Conservation (phyloP, 2,888 invertebrate genomes). For the Cactoblastis cactorum region DNA sequence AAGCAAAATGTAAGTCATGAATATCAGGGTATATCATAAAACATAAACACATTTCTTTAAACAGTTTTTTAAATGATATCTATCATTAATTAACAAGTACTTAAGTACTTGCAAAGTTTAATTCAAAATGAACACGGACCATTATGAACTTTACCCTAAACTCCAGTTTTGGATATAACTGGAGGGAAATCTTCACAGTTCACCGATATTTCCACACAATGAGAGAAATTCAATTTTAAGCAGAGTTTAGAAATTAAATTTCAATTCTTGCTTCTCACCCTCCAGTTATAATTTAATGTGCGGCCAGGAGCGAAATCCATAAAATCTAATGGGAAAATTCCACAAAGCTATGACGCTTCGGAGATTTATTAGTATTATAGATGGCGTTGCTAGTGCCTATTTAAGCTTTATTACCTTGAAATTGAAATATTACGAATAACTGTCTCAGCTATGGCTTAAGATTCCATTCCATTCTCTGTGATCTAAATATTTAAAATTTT, state of each 20-base stretch:
- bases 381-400: slow-evolving; percentile 42
- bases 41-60: too few species aligned
- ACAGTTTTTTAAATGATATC: neutral
- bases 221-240: slow-evolving; percentile 34
- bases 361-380: slow-evolving; percentile 60
- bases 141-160: neutral
- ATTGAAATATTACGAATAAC: slow-evolving; percentile 26
- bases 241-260: slow-evolving; percentile 53
- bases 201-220: slow-evolving; percentile 31
- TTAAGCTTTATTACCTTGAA: slow-evolving; percentile 39
- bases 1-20: too few species aligned
- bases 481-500: neutral
- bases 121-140: neutral
- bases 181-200: slow-evolving; percentile 20
- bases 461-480: neutral
- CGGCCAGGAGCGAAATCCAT: slow-evolving; percentile 69
- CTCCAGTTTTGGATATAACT: neutral
- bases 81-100: neutral
- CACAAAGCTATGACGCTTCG: slow-evolving; percentile 55
- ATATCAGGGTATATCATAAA: too few species aligned
- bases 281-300: slow-evolving; percentile 69
- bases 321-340: slow-evolving; percentile 73
- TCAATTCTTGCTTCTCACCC: slow-evolving; percentile 52
- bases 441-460: slow-evolving; percentile 8
- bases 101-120: neutral